Conservation (phyloP, 2,113 vertebrate genomes). For the Phodopus roborovskii region DNA sequence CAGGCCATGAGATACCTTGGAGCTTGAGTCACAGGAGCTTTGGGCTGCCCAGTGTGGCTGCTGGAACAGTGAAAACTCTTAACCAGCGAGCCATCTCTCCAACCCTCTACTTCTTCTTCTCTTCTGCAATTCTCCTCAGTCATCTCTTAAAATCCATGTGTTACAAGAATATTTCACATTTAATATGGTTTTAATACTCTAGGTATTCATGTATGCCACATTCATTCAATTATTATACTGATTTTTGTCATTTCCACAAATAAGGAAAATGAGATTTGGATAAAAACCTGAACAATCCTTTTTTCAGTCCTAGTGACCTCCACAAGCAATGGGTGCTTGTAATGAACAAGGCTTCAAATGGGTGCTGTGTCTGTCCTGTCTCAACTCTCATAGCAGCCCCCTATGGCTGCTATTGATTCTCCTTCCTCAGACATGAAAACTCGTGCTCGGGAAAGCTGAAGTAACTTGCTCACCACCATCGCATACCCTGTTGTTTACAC, state of each 20-base stretch:
- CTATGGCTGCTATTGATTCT: background rate
- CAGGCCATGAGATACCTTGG: background rate
- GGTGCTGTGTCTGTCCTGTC: background rate
- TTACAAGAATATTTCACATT: constrained; percentile 15
- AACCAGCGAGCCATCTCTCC: background rate
- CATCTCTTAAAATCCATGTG: constrained; percentile 32
- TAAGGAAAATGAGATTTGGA: constrained; percentile 22
- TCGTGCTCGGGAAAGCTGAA: background rate
- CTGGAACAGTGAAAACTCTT: background rate
- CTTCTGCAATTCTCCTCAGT: background rate
- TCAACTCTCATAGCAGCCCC: background rate
- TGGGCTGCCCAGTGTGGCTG: background rate
- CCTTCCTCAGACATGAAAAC: background rate
- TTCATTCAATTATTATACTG: constrained; percentile 4
- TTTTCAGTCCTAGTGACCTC: background rate
- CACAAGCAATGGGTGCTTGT: background rate
- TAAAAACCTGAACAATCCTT: background rate
- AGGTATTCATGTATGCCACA: background rate
- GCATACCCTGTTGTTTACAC: background rate
- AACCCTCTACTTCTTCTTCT: background rate
- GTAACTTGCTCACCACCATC: background rate
- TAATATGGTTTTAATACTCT: background rate
- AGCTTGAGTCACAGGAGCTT: background rate
- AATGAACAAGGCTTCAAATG: background rate
- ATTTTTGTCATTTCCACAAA: background rate